Percentiles rank a stretch among this genome's conserved stretches.
Conservation (phyloP, 2,888 invertebrate species). For the Helobdella robusta region DNA sequence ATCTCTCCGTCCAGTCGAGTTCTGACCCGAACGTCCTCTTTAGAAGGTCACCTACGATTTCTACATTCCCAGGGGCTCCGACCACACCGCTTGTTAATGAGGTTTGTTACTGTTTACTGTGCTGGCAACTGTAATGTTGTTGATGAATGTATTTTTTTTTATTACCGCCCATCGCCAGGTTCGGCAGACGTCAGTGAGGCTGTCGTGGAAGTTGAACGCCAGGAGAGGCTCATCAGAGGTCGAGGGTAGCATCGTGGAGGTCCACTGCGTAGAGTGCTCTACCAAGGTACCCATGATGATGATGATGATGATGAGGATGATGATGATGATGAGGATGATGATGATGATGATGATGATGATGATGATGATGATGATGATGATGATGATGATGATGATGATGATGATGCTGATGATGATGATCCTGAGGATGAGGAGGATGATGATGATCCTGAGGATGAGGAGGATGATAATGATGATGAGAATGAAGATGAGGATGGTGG, state of each 20-base stretch:
- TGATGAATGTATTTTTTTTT: background rate
- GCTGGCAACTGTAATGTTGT: background rate
- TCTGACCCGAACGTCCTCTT: slow-evolving; percentile 51
- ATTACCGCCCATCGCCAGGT: slow-evolving; percentile 2
- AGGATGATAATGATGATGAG: no score
- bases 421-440: no score
- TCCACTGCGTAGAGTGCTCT: slow-evolving; percentile 9
- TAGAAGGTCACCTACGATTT: slow-evolving; percentile 36
- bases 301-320: no score
- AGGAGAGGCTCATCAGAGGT: slow-evolving; percentile 34
- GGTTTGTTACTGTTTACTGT: slow-evolving; percentile 25
- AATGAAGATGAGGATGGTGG: no score
- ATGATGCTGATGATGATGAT: no score
- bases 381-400: background rate
- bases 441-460: no score
- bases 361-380: background rate
- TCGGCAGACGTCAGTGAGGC: slow-evolving; percentile 32
- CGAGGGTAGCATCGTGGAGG: slow-evolving; percentile 12
- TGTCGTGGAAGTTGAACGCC: slow-evolving; percentile 35
- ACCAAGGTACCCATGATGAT: background rate
- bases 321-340: no score
- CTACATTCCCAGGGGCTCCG: slow-evolving; percentile 37
- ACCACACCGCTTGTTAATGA: slow-evolving; percentile 31
- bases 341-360: background rate
- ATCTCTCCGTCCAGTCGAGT: slow-evolving; percentile 43